A percentile compares a stretch with the other conserved stretches of the same genome.
Conservation (phyloP, 2,888 invertebrate species). For the Harmothoe impar region DNA sequence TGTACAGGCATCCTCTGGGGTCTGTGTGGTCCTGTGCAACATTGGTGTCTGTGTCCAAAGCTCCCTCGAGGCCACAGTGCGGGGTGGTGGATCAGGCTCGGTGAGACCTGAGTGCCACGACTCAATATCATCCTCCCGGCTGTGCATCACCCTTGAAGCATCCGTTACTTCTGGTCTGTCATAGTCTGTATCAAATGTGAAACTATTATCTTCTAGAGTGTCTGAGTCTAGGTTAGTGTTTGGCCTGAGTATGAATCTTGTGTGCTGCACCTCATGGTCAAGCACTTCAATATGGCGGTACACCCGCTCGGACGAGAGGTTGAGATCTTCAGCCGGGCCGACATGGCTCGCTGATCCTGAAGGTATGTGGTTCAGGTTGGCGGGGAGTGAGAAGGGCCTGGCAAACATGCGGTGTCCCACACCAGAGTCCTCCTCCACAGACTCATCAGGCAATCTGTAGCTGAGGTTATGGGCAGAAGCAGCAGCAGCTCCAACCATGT, state of each 20-base stretch:
- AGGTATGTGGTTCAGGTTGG: neutral
- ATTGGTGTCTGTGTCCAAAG: conserved; percentile 64
- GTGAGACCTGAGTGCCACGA: conserved; percentile 66
- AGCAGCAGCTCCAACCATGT: neutral
- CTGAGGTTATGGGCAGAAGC: neutral
- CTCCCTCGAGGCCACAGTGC: conserved; percentile 31
- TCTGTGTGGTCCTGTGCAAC: conserved; percentile 66
- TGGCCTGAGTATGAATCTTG: neutral
- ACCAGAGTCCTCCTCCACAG: conserved; percentile 47
- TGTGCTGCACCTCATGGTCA: conserved; percentile 47
- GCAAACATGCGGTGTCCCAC: conserved; percentile 2
- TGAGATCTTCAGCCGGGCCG: neutral
- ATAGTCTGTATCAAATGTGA: neutral
- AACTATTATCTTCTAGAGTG: conserved; percentile 27
- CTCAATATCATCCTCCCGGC: conserved; percentile 3
- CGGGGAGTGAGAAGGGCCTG: neutral
- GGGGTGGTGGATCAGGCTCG: conserved; percentile 64
- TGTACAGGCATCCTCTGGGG: conserved; percentile 65
- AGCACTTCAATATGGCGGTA: conserved; percentile 52
- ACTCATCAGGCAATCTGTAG: neutral
- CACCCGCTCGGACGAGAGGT: neutral
- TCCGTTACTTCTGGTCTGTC: neutral
- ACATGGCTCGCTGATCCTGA: neutral
- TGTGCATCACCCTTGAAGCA: neutral
- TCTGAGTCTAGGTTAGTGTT: conserved; percentile 49